Evolutionary conservation across 2,797 vertebrate species (phyloP), one percentile per base, ranked within the genome.

Genomic region (Pseudomugil gertrudae): DNA sequence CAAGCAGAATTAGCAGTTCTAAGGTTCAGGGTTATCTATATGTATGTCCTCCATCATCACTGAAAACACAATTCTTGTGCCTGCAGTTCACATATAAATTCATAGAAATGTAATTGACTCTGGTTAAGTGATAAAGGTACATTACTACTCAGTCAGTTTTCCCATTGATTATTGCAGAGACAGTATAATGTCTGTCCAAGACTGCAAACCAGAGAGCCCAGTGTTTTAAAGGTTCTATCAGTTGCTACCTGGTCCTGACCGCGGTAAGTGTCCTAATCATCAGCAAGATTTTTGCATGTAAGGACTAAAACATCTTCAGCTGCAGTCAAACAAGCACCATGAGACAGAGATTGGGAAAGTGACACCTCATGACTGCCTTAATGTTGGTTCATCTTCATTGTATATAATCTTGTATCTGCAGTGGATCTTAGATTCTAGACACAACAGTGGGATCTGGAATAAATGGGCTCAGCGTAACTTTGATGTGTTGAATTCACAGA

Each of bases 1-100:
- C n/a, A 50, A 57, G 17, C 13, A 57, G 43, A 57, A 36, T 48
- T 35, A 66, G 48, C 32, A 36, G 23, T 50, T 36, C 29, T 36
- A 50, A 57, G 21, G 33, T 33, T 59, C 66, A 55, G 38, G 51
- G 30, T 47, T 9, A 32, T 21, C 45, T 40, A 30, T 57, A 21
- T 56, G 40, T 43, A 32, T 21, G 1, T 9, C 2, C 13, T 9
- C 50, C 13, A 29, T 23, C 14, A 17, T 24, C 26, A 63, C 26
- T 40, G 35, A 14, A 53, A 63, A 30, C 1, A 5, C 19, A 27
- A 21, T 24, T 35, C 38, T 24, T 35, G 14, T 47, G 43, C 50
- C 32, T 56, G 19, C 14, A 19, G 40, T 19, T 38, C 23, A 55
- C 19, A 45, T 14, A 56, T 38, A 30, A 36, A 23, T 27, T 17